phyloP scores from a whole-genome alignment of 2,113 vertebrate genomes.

The Rynchops niger region DNA sequence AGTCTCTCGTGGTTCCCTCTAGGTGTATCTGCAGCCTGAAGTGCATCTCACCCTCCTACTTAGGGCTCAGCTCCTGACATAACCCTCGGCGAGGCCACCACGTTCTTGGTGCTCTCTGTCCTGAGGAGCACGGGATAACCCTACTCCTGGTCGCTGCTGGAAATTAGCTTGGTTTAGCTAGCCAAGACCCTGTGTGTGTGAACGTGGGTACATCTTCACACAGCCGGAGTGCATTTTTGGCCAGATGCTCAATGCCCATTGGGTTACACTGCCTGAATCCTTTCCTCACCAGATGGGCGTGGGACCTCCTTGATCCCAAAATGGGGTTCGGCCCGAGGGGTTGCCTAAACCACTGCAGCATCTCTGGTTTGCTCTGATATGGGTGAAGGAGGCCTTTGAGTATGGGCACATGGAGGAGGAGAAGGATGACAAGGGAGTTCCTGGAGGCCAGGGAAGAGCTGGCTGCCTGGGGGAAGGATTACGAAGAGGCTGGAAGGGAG shows the following conservation, averaged over 20 bases:
- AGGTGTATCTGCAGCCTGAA: not conserved
- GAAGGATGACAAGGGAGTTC: not conserved
- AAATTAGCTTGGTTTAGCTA: not conserved
- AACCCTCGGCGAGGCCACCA: not conserved
- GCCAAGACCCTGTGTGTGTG: not conserved
- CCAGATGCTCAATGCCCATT: fast-evolving
- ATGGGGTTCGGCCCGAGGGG: not conserved
- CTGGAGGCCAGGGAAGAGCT: not conserved
- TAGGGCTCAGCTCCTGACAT: not conserved
- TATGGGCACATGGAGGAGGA: fast-evolving
- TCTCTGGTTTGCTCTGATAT: not conserved
- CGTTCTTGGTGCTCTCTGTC: not conserved
- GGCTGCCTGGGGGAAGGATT: not conserved
- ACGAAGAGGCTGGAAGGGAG: not conserved
- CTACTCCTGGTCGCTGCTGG: fast-evolving
- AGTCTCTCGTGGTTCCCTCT: not conserved
- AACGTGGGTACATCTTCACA: fast-evolving
- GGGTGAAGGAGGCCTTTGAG: not conserved
- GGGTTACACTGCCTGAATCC: not conserved
- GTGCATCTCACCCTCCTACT: not conserved
- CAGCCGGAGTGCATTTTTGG: not conserved
- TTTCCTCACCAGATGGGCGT: not conserved
- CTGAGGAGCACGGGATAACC: too few relatives aligned
- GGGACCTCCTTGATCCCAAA: not conserved
- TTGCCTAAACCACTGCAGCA: not conserved